A percentile compares a stretch with the other conserved stretches of the same genome.
These are phyloP conservation scores for Icerya purchasi DNA, from an alignment of 2,888 invertebrate genomes.

Conservation along the genomic window DNA sequence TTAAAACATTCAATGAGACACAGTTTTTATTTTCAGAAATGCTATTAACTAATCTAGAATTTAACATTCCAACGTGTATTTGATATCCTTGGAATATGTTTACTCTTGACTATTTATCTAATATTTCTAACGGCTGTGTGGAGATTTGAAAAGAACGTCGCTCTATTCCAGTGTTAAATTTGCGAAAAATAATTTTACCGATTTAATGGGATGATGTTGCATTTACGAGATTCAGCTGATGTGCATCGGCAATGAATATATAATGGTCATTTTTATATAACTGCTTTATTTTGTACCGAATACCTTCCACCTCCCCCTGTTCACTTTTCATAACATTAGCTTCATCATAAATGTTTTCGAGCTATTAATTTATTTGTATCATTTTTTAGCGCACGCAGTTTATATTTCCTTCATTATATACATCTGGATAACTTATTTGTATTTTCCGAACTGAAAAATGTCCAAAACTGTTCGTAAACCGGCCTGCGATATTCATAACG, in stretches of 20 bases:
- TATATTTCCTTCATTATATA: not conserved
- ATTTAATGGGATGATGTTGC: too few species aligned
- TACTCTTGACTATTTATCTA: too few species aligned
- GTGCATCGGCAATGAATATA: not conserved
- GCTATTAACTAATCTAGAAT: too few species aligned
- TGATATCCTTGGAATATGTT: too few species aligned
- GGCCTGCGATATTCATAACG: not conserved
- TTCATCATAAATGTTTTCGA: not conserved
- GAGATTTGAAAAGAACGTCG: too few species aligned
- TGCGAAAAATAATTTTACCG: too few species aligned
- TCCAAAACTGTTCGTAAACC: not conserved
- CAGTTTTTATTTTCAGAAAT: too few species aligned
- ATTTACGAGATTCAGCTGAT: not conserved
- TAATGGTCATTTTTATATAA: not conserved
- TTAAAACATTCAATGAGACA: too few species aligned
- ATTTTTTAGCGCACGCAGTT: not conserved
- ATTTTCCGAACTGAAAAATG: not conserved
- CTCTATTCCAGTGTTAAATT: too few species aligned
- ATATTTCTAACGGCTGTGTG: too few species aligned
- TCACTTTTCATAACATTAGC: not conserved
- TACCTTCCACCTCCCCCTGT: not conserved
- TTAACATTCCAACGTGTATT: too few species aligned
- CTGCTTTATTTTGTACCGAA: not conserved
- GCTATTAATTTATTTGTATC: not conserved
- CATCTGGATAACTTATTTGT: not conserved